Evolutionary conservation across 2,888 invertebrate species (phyloP).

Genomic region (Chaetoderma sp.): DNA sequence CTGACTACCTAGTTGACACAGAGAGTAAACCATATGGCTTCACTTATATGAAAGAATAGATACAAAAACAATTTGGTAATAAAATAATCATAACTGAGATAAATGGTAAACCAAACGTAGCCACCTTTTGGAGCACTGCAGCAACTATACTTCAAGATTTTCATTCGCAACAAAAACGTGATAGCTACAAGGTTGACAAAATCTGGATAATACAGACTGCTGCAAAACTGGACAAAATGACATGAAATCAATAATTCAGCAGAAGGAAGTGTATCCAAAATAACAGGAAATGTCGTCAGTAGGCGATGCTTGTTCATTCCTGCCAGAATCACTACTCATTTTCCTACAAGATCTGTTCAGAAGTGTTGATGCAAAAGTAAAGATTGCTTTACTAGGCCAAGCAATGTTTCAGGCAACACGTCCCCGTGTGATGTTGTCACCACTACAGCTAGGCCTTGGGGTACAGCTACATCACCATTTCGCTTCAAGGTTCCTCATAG

Average conservation of each 20-base stretch:
- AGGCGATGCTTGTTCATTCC: too few species aligned
- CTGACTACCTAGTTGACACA: background rate
- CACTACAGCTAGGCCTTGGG: conserved; percentile 38
- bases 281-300: too few species aligned
- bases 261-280: too few species aligned
- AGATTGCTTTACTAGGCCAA: conserved; percentile 37
- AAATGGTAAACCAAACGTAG: conserved; percentile 34
- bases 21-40: conserved; percentile 16
- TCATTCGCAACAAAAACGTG: conserved; percentile 10
- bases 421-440: conserved; percentile 30
- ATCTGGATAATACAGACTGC: conserved; percentile 32
- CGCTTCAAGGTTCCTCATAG: conserved; percentile 44
- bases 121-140: conserved; percentile 36
- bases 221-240: conserved; percentile 43
- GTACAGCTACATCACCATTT: conserved; percentile 39
- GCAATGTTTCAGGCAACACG: conserved; percentile 34
- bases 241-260: conserved; percentile 33
- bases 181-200: conserved; percentile 24
- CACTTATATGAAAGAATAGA: conserved; percentile 35
- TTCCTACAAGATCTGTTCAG: conserved; percentile 20
- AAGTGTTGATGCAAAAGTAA: conserved; percentile 23
- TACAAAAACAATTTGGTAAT: conserved; percentile 37
- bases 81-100: conserved; percentile 34
- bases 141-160: conserved; percentile 28
- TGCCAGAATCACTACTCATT: too few species aligned